Evolutionary conservation across 2,113 vertebrate species (phyloP), one percentile per base, ranked within the genome.

Genomic region (Percina caprodes): DNA sequence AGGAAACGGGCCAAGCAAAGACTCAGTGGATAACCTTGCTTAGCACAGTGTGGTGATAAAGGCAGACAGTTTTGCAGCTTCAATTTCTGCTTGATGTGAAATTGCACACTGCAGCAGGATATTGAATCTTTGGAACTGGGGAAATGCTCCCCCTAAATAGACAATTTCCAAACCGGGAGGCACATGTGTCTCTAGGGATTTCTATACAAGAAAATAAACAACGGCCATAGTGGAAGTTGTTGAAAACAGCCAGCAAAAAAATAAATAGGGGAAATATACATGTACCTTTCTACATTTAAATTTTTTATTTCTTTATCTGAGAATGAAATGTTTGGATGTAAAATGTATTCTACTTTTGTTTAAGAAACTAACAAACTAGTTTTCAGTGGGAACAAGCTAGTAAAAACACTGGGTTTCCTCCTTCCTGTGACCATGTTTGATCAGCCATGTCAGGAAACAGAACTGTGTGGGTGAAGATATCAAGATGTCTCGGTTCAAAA

Each of bases 401-500:
- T 10, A 46, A 30, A 60, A 70, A 51, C 16, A 21, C 23, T 0
- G 51, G 42, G 23, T 54, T 74, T 77, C 39, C 48, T 73, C n/a
- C 24, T 76, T 83, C 71, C 63, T n/a, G 65, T 74, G 74, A 63
- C 80, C 83, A 60, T 4, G 24, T 80, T 65, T 67, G 55, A 68
- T 62, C 33, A 77, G 62, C 39, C 11, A 24, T 65, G 80, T 73
- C 18, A 39, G 45, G 71, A 78, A 70, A 74, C 66, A 49, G 55
- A 80, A 39, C 30, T 45, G 58, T 24, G 45, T 24, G 54, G 21
- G 19, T 24, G 54, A 71, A 83, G 68, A 56, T 59, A 59, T 26
- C 68, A 56, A 77, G 72, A 83, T 6, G 49, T 72, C 62, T 75
- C 19, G 61, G 68, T 74, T 88, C 66, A 83, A 83, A 88, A 1